Evolutionary conservation across 1,140 invertebrate species (phyloP), one percentile per base, ranked within the genome.

Genomic region (Ctenoplectra terminalis): DNA sequence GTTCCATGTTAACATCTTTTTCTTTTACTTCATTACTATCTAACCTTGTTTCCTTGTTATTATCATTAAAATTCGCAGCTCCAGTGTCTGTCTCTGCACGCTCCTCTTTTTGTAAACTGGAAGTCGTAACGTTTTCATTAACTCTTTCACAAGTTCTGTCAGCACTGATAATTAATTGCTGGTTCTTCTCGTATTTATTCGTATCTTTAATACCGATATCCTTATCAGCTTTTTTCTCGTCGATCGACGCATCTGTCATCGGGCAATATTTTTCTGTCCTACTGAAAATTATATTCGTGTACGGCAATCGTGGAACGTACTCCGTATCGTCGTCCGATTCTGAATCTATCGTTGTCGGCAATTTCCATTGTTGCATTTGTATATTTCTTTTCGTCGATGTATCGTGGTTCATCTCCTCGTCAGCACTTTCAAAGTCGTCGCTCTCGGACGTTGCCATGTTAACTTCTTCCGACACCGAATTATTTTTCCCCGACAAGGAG

Each of bases 401-500:
- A 6, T 85, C 79, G 40, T 82, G 74, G 43, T 86, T 87, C 66
- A 92, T 76, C 34, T 95, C 95, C 83, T 96, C 95, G 85, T 96
- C 95, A 13, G 95, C 95, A 90, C 95, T 96, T 87, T 96, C 95
- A 90, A 96, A 97, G 90, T 95, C 95, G 86, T 96, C 96, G 91
- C 96, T 96, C 76, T 96, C 96, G 76, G 96, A 96, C 13, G 95
- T 95, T 89, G 95, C 95, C 96, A 96, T 96, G 84, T 90, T 91
- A 40, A 20, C 40, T 61, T 29, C 2, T 5, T 43, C 13, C 17
- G 26, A 31, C 17, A 20, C 40, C 23, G 23, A 46, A 70, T 37
- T 58, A 63, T 9, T 71, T 1, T 26, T 40, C 48, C 6, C 1
- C 5, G 43, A 40, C 20, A 17, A 63, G 2, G 37, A 17, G 23